Evolutionary conservation across 1,140 invertebrate species (phyloP), one percentile per base, ranked within the genome.

Genomic region (Drosophila hydei): DNA sequence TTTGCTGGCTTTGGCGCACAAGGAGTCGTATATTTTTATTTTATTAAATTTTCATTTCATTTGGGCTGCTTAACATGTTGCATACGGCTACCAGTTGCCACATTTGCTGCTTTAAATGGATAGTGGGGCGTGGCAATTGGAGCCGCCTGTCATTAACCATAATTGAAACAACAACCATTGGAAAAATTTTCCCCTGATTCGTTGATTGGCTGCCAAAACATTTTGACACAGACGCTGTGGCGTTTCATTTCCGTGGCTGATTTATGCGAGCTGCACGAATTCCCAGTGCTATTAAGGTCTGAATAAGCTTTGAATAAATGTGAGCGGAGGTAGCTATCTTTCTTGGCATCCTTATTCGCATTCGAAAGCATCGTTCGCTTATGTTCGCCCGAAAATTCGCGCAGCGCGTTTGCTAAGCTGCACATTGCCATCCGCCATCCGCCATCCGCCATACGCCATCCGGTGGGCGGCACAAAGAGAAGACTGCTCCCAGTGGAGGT

Each of bases 1-100:
- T 14, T 71, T 33, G 25, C 19, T 23, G 21, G n/a, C n/a, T n/a
- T n/a, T n/a, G n/a, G 42, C 40, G 61, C 68, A 33, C 42, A 58
- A 25, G 38, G 43, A 67, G 56, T 83, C 67, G 56, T 75, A 63
- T 87, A 75, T 68, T 63, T 88, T 72, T 87, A 77, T 87, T 87
- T 83, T 87, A 87, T 88, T 87, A 87, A 87, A 88, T 87, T 87
- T 87, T 87, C 83, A 88, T 87, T 88, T 87, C 83, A 88, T 87
- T 87, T 85, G 36, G 69, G 64, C 71, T 79, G 83, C 75, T 75
- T 79, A 87, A 83, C 81, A 81, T 87, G 81, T 87, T 87, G 77
- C 81, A 81, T 87, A 67, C 38, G 50, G 48, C n/a, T 48, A 5
- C 45, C 2, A 14, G 16, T n/a, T n/a, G 43, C 21, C 23, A 55